Evolutionary conservation across 2,888 invertebrate genomes (phyloP), one percentile per base, ranked within the genome.

Genomic region (Pelosia muscerda): DNA sequence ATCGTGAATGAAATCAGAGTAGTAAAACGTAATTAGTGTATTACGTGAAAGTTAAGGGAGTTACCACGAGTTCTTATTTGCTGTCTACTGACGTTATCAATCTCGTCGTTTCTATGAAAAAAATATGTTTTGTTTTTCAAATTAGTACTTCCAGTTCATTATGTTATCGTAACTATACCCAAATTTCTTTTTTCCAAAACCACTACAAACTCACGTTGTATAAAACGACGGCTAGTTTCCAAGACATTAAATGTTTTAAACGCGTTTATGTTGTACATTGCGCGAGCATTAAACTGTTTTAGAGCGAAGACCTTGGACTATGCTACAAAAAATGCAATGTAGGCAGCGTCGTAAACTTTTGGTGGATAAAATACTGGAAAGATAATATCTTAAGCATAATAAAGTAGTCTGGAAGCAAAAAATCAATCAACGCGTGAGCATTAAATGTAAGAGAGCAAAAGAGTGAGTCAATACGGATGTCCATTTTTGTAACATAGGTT

Each of bases 221-320:
- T 77, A 71, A 65, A 64, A 68, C 70, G 71, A 66, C 60, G 63
- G 56, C 63, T 57, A 63, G 71, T 72, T 77, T 66, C 68, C 69
- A 73, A 66, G 62, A 61, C 70, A 74, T 71, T 76, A 71, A 65
- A 73, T 69, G 64, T 69, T 67, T 58, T 54, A 26, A 66, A 71
- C 34, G 26, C 56, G 66, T 65, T 8, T 38, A 71, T 59, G 56
- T 58, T 57, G 58, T 71, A 55, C 75, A 75, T 68, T 73, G 67
- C 61, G 49, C 60, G 13, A 67, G 64, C 38, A 57, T 62, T 65
- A 63, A 71, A 61, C 26, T 26, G 34, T 63, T 67, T 58, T 67
- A 67, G 67, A 57, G 56, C 56, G 4, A 15, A 59, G 63, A 28
- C 66, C 66, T 59, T 66, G 63, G 66, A 70, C 54, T 56, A 56